Evolutionary conservation across 2,888 invertebrate species (phyloP), one percentile per base, ranked within the genome.

Genomic region (Drosophila nigricruria): DNA sequence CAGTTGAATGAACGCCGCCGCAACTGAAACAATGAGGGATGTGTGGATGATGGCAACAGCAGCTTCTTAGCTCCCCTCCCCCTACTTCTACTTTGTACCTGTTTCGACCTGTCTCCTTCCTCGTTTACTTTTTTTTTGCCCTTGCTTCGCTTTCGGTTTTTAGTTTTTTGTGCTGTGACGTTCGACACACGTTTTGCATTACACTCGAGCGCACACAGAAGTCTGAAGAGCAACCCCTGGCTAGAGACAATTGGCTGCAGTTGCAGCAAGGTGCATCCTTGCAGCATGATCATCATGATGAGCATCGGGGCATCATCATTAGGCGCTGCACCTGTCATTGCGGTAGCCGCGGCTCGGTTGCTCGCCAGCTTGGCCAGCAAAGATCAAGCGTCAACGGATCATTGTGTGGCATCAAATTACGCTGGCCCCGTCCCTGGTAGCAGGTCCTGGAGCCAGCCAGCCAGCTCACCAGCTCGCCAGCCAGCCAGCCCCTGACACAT

Each of bases 391-490:
- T 79, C 85, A 82, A 71, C 82, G 91, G 91, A 91, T 91, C 91
- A 90, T 81, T 91, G 88, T 79, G 81, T 77, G 71, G 91, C 81
- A 86, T 91, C 91, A 71, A 89, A 86, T 91, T 91, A 91, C 90
- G 57, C 30, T 42, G 42, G 68, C 20, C 52, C 42, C 20, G 34
- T 34, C 23, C 52, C 36, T 36, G 25, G 5, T 30, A 3, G 32
- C 53, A 45, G 38, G n/a, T 45, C 40, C 40, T 25, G 42, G 42
- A 20, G 52, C 70, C 74, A 50, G 69, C 62, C 45, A 66, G 67
- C 59, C 34, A 20, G 43, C 20, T 5, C 0, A 9, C 32, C 18
- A 40, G 38, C 38, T n/a, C n/a, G 40, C 42, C 43, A 16, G 45
- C 45, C 68, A 53, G 65, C 62, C 69, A 69, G 67, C 60, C 45